Conservation (phyloP, 2,888 invertebrate species). For the Endotricha flammealis region DNA sequence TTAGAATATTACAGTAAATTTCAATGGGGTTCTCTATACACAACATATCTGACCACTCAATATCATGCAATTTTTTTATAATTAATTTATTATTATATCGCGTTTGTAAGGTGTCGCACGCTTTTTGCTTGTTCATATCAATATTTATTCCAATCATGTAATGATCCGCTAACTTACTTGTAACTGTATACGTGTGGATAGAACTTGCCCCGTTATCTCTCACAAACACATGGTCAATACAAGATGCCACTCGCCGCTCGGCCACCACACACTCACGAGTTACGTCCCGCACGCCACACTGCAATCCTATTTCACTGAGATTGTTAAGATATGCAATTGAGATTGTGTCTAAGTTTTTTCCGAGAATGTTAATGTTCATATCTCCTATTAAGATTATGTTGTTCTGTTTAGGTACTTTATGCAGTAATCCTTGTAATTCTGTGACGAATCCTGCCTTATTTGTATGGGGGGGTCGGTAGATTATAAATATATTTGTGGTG, state of each 20-base stretch:
- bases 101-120: not conserved
- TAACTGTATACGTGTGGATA: slow-evolving; percentile 2
- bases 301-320: slow-evolving; percentile 1
- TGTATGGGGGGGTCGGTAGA: not conserved
- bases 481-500: not conserved
- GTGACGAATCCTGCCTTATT: not conserved
- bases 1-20: slow-evolving; percentile 1
- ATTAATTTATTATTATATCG: slow-evolving; percentile 3
- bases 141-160: slow-evolving; percentile 1
- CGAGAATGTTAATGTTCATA: not conserved
- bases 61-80: slow-evolving; percentile 1
- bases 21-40: not conserved
- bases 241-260: too few relatives aligned
- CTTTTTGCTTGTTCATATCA: slow-evolving; percentile 1
- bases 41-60: slow-evolving; percentile 1
- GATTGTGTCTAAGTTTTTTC: not conserved
- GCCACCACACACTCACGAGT: too few relatives aligned
- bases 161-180: slow-evolving; percentile 1
- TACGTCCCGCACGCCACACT: slow-evolving; percentile 2
- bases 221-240: too few relatives aligned
- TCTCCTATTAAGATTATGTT: not conserved
- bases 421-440: not conserved
- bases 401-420: not conserved
- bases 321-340: not conserved
- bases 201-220: not conserved